phyloP scores from a whole-genome alignment of 2,888 invertebrate genomes.

The Aporophyla lueneburgensis region DNA sequence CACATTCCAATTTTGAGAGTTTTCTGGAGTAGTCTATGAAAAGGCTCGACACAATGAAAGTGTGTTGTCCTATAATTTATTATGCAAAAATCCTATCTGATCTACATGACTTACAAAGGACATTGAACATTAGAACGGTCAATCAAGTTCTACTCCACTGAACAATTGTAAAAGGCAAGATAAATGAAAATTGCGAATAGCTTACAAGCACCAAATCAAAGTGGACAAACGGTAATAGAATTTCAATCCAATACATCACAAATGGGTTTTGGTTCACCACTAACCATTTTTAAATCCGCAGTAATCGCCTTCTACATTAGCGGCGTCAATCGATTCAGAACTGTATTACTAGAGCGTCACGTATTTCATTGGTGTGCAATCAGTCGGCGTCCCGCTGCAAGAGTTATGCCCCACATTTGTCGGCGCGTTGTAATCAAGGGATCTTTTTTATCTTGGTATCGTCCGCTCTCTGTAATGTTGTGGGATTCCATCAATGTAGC shows the following conservation, averaged over 20 bases:
- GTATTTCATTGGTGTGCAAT: constrained; percentile 71
- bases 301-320: constrained; percentile 65
- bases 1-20: constrained; percentile 30
- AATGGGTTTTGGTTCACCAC: constrained; percentile 64
- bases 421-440: constrained; percentile 75
- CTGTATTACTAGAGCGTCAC: constrained; percentile 63
- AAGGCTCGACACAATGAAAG: background rate
- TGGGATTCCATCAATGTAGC: constrained; percentile 58
- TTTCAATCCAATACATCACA: constrained; percentile 66
- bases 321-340: constrained; percentile 56
- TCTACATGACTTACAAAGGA: constrained; percentile 4
- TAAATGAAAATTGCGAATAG: constrained; percentile 41
- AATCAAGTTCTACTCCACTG: constrained; percentile 30
- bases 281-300: constrained; percentile 68
- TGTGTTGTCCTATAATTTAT: background rate
- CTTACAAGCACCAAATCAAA: constrained; percentile 47
- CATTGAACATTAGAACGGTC: constrained; percentile 20
- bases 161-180: constrained; percentile 32
- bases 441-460: constrained; percentile 75
- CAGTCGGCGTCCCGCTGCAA: constrained; percentile 62
- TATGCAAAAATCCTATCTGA: background rate
- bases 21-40: constrained; percentile 7
- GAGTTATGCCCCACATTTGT: constrained; percentile 81
- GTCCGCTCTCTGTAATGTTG: constrained; percentile 62
- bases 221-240: constrained; percentile 60